These are phyloP conservation scores for Melanerpes aurifrons DNA, from an alignment of 2,113 vertebrate species.

Conservation along the genomic window DNA sequence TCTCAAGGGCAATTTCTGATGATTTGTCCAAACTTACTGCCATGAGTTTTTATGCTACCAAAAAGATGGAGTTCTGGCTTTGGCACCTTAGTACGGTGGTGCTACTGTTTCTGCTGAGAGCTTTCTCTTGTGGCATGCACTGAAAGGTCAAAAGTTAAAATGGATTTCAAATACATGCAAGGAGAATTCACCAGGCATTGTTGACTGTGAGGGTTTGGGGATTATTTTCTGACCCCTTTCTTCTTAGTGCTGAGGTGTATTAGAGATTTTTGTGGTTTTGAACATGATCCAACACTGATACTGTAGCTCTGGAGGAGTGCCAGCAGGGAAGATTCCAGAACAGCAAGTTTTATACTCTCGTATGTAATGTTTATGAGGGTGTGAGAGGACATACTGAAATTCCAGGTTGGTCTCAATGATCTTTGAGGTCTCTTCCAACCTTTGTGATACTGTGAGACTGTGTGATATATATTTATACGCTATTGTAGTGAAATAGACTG, in stretches of 20 bases:
- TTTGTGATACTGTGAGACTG: no score
- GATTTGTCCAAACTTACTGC: not conserved
- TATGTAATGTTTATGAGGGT: conserved; percentile 49
- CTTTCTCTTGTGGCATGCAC: not conserved
- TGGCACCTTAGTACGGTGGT: not conserved
- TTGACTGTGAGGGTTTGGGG: conserved; percentile 15
- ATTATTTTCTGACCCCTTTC: not conserved
- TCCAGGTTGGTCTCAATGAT: not conserved
- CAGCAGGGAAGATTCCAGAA: conserved; percentile 38
- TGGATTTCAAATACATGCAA: conserved; percentile 27
- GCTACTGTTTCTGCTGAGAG: conserved; percentile 25
- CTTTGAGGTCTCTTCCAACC: no score
- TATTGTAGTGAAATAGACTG: not conserved
- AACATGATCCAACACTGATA: conserved; percentile 40
- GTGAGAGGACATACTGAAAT: conserved; percentile 54
- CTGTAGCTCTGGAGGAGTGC: conserved; percentile 37
- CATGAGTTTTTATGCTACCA: not conserved
- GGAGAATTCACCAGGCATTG: not conserved
- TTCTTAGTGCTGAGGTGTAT: conserved; percentile 17
- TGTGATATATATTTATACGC: not conserved
- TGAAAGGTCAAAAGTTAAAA: conserved; percentile 48
- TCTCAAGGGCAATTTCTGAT: not conserved
- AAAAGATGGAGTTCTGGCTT: not conserved
- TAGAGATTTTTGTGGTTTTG: conserved; percentile 56
- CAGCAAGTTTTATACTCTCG: conserved; percentile 53